phyloP scores from a whole-genome alignment of 2,797 vertebrate genomes.

The Melanotaenia boesemani region DNA sequence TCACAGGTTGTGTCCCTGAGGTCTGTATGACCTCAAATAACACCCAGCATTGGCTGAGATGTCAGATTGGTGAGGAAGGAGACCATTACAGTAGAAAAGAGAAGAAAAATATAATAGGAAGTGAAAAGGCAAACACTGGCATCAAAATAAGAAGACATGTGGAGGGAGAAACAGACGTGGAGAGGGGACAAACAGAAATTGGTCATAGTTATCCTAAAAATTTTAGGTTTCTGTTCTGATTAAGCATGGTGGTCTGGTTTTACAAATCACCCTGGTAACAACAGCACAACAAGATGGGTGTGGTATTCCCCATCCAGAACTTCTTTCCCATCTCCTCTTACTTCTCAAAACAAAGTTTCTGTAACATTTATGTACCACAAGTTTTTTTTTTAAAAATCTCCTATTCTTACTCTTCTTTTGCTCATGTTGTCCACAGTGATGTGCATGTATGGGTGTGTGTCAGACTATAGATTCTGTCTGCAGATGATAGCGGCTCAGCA shows the following conservation, averaged over 20 bases:
- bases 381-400: constrained; percentile 39
- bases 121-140: constrained; percentile 1
- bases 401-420: constrained; percentile 6
- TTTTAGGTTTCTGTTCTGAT: constrained; percentile 50
- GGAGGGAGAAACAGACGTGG: background rate
- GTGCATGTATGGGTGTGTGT: constrained; percentile 20
- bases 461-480: constrained; percentile 23
- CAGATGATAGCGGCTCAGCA: constrained; percentile 55
- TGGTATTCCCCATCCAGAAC: constrained; percentile 56
- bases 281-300: constrained; percentile 73
- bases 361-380: constrained; percentile 28
- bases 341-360: constrained; percentile 29
- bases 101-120: constrained; percentile 4
- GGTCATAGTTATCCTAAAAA: constrained; percentile 51
- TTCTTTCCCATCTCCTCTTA: constrained; percentile 25
- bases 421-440: constrained; percentile 25
- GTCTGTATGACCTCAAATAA: constrained; percentile 73
- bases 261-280: constrained; percentile 68
- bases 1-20: constrained; percentile 65
- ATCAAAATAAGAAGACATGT: background rate
- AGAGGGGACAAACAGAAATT: constrained; percentile 14
- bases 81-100: constrained; percentile 16
- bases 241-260: constrained; percentile 59
- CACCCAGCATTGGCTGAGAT: constrained; percentile 51
- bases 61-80: constrained; percentile 40